A percentile compares a stretch with the other conserved stretches of the same genome.
phyloP scores from a whole-genome alignment of 2,113 vertebrate species.

The Tauraco erythrolophus region DNA sequence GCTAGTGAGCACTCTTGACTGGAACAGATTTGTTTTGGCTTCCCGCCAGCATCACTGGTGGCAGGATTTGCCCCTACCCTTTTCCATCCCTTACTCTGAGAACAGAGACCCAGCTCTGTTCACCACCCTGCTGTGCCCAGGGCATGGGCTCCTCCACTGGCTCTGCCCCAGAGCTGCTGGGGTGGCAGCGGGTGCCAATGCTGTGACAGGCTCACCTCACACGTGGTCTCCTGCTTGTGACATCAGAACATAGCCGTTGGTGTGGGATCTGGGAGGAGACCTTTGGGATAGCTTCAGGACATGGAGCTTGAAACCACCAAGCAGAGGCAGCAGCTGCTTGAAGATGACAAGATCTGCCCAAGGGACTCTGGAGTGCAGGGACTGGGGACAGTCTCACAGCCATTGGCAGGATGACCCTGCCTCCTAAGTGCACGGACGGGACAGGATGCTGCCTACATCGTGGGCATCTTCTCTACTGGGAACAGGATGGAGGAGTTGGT shows the following conservation, averaged over 20 bases:
- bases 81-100: background rate
- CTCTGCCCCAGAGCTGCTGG: background rate
- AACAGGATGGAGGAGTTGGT: background rate
- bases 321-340: background rate
- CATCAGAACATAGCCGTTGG: background rate
- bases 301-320: background rate
- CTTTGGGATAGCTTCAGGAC: background rate
- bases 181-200: background rate
- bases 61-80: background rate
- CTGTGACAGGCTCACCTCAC: background rate
- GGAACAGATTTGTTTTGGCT: background rate
- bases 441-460: background rate
- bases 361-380: background rate
- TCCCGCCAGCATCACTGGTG: background rate
- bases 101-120: background rate
- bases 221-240: background rate
- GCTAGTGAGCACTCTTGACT: background rate
- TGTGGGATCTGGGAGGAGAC: background rate
- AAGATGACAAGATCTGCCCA: background rate
- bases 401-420: background rate
- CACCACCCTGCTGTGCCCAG: background rate
- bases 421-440: too few relatives aligned
- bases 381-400: background rate
- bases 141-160: fast-evolving
- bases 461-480: background rate